Evolutionary conservation across 2,113 vertebrate species (phyloP), one percentile per base, ranked within the genome.

Genomic region (Mola mola): DNA sequence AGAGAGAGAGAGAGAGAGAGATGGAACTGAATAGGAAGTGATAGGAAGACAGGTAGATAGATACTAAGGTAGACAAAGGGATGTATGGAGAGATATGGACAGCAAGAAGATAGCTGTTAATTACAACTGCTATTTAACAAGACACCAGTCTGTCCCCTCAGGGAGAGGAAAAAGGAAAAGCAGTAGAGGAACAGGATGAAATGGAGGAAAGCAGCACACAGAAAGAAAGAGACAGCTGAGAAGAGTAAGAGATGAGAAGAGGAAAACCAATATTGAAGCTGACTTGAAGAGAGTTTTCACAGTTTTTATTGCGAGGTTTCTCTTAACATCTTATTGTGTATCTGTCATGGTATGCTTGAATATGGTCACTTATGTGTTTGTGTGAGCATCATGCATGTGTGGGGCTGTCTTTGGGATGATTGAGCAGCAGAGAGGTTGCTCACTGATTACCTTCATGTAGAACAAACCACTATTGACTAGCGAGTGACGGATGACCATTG

Each of bases 401-500:
- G 80, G 65, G 65, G 81, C 86, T 90, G 87, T 92, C 89, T 89
- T 62, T 82, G 78, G 87, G 88, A 90, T 94, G 94, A 94, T 93
- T 91, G 92, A 94, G 92, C 91, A 92, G 91, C 94, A 90, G 82
- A 93, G 89, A 82, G 91, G 83, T 93, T 91, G 93, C 93, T 91
- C 93, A 93, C 94, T 94, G 94, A 96, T 95, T 93, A 93, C 91
- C 90, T 92, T 95, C 94, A 92, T 96, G 95, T 97, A 93, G 92
- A 96, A 95, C 94, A 95, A 95, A 94, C 93, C 86, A 92, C 83
- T 95, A 95, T 95, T 95, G 95, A 97, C 93, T 93, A 84, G 85
- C 72, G 86, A 92, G 92, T 95, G 95, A 96, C 87, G 89, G 94
- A 96, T 96, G 94, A 91, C 86, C 77, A 48, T 68, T 61, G 24